phyloP scores from a whole-genome alignment of 2,888 invertebrate genomes.

The Dynastes maya region DNA sequence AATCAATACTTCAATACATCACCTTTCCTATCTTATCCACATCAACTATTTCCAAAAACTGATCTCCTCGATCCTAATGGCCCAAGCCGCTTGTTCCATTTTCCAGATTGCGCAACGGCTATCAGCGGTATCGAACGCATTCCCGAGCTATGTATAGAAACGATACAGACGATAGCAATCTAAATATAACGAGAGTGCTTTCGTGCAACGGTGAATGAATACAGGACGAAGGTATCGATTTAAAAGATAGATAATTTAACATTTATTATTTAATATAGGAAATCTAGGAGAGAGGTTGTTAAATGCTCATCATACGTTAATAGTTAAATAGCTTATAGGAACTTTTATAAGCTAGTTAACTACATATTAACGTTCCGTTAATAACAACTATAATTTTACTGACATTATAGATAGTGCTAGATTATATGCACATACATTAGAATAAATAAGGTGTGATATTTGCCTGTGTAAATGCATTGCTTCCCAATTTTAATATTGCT shows the following conservation, averaged over 20 bases:
- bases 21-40: background rate
- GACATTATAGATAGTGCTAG: no score
- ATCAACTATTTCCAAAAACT: background rate
- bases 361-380: no score
- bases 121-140: slow-evolving; percentile 8
- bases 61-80: background rate
- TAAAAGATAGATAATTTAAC: slow-evolving; percentile 5
- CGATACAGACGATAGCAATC: slow-evolving; percentile 14
- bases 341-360: no score
- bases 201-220: background rate
- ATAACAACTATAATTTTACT: no score
- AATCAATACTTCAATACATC: background rate
- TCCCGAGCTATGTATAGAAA: slow-evolving; percentile 2
- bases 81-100: no score
- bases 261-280: background rate
- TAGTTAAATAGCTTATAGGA: no score
- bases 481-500: no score
- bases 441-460: no score
- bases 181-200: slow-evolving; percentile 26
- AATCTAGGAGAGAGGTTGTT: background rate
- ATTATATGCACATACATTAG: no score
- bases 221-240: slow-evolving; percentile 13
- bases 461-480: no score
- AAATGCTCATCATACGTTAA: no score
- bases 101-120: background rate